Percentiles rank a stretch among this genome's conserved stretches.
Evolutionary conservation across 2,888 invertebrate genomes (phyloP).

Genomic region (Calliscelio sp.): DNA sequence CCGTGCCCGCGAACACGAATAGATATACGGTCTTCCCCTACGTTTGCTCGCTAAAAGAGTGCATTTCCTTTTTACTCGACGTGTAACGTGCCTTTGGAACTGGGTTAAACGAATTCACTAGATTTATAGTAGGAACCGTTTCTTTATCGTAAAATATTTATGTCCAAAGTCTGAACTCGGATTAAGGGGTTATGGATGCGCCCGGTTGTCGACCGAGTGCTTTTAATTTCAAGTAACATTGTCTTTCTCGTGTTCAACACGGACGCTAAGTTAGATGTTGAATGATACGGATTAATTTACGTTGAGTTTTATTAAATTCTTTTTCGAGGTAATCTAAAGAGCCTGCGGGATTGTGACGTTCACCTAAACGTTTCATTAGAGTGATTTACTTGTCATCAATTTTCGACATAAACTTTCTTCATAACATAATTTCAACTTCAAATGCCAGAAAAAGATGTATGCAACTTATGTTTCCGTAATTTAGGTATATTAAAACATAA

Average conservation of each 20-base stretch:
- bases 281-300: conserved; percentile 45
- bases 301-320: conserved; percentile 37
- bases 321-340: neutral
- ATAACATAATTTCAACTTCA: no score
- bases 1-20: conserved; percentile 43
- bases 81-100: conserved; percentile 45
- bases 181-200: conserved; percentile 45
- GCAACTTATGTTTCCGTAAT: no score
- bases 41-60: conserved; percentile 23
- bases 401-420: no score
- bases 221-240: conserved; percentile 56
- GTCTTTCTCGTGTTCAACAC: conserved; percentile 4
- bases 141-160: conserved; percentile 63
- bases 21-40: conserved; percentile 39
- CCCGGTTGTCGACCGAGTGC: conserved; percentile 27
- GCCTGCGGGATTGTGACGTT: neutral
- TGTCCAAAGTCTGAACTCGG: conserved; percentile 42
- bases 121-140: conserved; percentile 50
- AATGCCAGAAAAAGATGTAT: no score
- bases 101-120: conserved; percentile 58
- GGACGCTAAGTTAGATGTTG: conserved; percentile 33
- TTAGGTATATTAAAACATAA: no score
- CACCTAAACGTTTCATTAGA: neutral
- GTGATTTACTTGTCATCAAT: neutral
- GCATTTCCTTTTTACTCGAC: conserved; percentile 52